Percentiles rank a stretch among this genome's conserved stretches.
phyloP scores from a whole-genome alignment of 2,797 vertebrate genomes.

The Esox lucius region DNA sequence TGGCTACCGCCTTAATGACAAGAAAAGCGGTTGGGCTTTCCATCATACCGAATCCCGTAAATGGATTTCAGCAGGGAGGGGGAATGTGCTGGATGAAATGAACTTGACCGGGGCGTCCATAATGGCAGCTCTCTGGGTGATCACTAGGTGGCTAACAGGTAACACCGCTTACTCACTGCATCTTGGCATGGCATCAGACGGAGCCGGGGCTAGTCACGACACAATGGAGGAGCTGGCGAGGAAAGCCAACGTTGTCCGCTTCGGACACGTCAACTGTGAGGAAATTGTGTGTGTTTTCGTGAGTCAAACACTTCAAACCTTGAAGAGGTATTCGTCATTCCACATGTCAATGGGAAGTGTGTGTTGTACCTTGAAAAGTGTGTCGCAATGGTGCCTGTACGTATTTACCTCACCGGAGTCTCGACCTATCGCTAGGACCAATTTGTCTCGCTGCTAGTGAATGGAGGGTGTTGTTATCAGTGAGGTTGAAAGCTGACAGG shows the following conservation, averaged over 20 bases:
- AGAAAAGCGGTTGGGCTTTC: slow-evolving; percentile 89
- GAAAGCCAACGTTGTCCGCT: slow-evolving; percentile 25
- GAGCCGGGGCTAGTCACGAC: slow-evolving; percentile 5
- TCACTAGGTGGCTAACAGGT: slow-evolving; percentile 50
- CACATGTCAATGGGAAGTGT: not conserved
- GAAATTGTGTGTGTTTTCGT: not conserved
- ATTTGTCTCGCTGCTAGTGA: slow-evolving; percentile 10
- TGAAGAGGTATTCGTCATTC: slow-evolving; percentile 1
- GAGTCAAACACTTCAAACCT: slow-evolving; percentile 32
- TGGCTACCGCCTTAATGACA: slow-evolving; percentile 70
- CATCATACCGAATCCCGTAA: slow-evolving; percentile 66
- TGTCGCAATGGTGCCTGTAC: slow-evolving; percentile 6
- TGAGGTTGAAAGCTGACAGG: slow-evolving; percentile 16
- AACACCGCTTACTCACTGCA: slow-evolving; percentile 28
- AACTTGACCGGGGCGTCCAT: slow-evolving; percentile 59
- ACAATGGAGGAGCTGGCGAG: slow-evolving; percentile 48
- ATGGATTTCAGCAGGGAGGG: slow-evolving; percentile 61
- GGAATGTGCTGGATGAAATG: slow-evolving; percentile 54
- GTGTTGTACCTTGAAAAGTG: not conserved
- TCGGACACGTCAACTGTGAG: not conserved
- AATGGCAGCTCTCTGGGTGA: slow-evolving; percentile 46
- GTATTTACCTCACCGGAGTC: slow-evolving; percentile 27
- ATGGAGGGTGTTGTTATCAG: slow-evolving; percentile 10
- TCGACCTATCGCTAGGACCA: slow-evolving; percentile 11
- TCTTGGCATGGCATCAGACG: not conserved